A percentile compares a stretch with the other conserved stretches of the same genome.
phyloP scores from a whole-genome alignment of 2,113 vertebrate species.

The Hiodon tergisus region DNA sequence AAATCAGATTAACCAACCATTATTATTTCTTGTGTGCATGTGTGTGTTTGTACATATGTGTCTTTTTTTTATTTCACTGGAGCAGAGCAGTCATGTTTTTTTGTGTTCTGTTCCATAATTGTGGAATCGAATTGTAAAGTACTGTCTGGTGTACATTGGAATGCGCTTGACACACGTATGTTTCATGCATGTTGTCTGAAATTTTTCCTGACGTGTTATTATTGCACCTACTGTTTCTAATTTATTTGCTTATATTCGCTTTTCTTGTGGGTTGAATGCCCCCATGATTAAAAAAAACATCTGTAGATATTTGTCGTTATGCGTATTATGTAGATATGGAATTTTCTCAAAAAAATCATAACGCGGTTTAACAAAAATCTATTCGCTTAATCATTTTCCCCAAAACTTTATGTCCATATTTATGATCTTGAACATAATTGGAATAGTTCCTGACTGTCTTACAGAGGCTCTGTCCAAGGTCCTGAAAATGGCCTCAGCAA shows the following conservation, averaged over 20 bases:
- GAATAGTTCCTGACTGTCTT: neutral
- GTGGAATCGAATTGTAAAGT: neutral
- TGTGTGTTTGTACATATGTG: neutral
- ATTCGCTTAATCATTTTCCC: too few relatives aligned
- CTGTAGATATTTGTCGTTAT: neutral
- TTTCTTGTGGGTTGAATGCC: neutral
- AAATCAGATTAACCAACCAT: constrained; percentile 17
- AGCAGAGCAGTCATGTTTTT: neutral
- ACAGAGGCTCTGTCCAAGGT: constrained; percentile 22
- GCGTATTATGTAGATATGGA: neutral
- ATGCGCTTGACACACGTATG: neutral
- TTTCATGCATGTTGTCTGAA: neutral
- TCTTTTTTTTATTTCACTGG: neutral
- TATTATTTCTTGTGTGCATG: neutral
- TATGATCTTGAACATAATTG: neutral
- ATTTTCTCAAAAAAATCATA: neutral
- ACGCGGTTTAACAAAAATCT: neutral
- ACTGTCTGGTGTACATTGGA: neutral
- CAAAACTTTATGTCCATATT: neutral
- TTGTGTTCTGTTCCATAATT: too few relatives aligned
- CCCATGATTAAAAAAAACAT: neutral
- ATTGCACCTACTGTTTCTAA: neutral
- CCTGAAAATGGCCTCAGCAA: constrained; percentile 4
- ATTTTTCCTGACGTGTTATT: neutral
- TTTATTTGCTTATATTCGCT: too few relatives aligned